Percentiles rank a stretch among this genome's conserved stretches.
Evolutionary conservation across 1,140 invertebrate species (phyloP).

Genomic region (Trinorchestia longiramus): DNA sequence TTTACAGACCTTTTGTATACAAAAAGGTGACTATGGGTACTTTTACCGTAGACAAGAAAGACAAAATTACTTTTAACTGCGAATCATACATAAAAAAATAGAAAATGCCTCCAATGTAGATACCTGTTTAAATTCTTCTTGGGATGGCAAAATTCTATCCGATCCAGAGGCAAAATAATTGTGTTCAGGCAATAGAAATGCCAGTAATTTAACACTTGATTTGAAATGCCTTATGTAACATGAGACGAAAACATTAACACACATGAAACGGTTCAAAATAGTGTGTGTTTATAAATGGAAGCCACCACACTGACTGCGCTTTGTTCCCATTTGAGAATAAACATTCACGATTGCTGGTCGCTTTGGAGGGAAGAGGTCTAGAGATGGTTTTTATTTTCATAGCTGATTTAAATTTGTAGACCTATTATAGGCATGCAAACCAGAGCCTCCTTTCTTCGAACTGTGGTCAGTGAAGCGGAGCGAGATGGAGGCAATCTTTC

Average conservation of each 20-base stretch:
- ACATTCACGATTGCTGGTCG: conserved; percentile 19
- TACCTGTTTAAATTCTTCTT: background rate
- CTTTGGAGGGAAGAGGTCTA: background rate
- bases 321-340: background rate
- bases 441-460: background rate
- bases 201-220: background rate
- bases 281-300: background rate
- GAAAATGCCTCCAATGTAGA: background rate
- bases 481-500: conserved; percentile 28
- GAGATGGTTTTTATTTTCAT: conserved; percentile 34
- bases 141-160: background rate
- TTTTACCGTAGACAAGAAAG: background rate
- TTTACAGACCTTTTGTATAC: background rate
- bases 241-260: background rate
- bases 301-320: conserved; percentile 11
- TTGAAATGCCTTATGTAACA: background rate
- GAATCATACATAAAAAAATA: background rate
- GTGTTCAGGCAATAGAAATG: background rate
- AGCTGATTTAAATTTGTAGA: conserved; percentile 41
- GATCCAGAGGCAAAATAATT: background rate
- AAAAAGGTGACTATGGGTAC: background rate
- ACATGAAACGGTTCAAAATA: background rate
- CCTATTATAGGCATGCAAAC: conserved; percentile 30
- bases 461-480: conserved; percentile 26
- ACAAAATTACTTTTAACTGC: background rate